These are phyloP conservation scores for Phyllostomus hastatus DNA, from an alignment of 2,113 vertebrate genomes.

Conservation along the genomic window DNA sequence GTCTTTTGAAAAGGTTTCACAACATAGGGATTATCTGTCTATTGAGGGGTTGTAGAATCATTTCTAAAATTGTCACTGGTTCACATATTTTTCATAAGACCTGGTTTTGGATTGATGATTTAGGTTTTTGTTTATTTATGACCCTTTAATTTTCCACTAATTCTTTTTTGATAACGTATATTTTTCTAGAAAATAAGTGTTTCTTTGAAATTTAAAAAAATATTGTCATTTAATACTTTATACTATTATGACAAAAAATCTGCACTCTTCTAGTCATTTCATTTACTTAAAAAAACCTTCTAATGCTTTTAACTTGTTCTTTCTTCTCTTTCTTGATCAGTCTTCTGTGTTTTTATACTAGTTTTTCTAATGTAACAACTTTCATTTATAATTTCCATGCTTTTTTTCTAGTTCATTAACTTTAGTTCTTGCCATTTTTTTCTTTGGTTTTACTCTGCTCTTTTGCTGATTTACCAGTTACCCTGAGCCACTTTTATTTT, in stretches of 20 bases:
- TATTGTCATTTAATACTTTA: neutral
- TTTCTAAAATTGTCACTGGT: slow-evolving; percentile 23
- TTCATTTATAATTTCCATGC: slow-evolving; percentile 3
- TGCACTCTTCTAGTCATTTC: neutral
- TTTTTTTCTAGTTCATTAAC: slow-evolving; percentile 26
- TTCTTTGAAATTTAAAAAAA: neutral
- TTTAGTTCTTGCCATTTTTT: neutral
- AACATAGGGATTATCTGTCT: neutral
- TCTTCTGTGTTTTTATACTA: neutral
- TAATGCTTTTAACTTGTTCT: neutral
- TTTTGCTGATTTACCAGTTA: neutral
- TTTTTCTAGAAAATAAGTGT: neutral
- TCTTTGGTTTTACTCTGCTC: neutral
- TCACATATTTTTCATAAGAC: slow-evolving; percentile 2
- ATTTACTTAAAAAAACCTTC: neutral
- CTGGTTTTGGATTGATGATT: neutral
- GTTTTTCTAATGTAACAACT: neutral
- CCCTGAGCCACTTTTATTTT: neutral
- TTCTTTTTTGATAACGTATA: neutral
- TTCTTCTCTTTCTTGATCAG: neutral
- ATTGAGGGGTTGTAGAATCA: neutral
- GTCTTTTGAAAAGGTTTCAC: neutral
- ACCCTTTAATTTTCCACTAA: neutral
- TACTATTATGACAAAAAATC: neutral
- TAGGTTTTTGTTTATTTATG: neutral